These are phyloP conservation scores for Stratiomys singularior DNA, from an alignment of 2,888 invertebrate genomes.

Conservation along the genomic window DNA sequence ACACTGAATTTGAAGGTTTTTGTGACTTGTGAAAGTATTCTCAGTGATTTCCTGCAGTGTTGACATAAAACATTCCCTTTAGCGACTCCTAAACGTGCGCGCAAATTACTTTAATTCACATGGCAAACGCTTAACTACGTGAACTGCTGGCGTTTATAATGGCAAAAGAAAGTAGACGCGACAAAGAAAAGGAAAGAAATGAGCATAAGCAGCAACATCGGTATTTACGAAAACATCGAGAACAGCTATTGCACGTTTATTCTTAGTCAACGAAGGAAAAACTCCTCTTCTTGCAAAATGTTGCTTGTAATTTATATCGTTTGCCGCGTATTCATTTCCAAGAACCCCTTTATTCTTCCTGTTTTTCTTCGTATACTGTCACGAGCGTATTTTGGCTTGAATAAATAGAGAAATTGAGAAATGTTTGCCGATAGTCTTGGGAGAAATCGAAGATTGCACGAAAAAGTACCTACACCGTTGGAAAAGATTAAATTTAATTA, in stretches of 20 bases:
- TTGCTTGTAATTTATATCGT: slow-evolving; percentile 15
- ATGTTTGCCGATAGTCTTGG: no score
- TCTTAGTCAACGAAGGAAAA: background rate
- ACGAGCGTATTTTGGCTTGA: no score
- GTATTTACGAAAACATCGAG: background rate
- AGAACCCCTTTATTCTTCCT: background rate
- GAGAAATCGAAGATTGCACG: no score
- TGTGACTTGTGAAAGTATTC: background rate
- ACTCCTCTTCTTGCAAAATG: background rate
- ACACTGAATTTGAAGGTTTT: background rate
- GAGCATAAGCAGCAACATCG: background rate
- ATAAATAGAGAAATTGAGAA: no score
- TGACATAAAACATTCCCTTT: background rate
- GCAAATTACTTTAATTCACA: slow-evolving; percentile 35
- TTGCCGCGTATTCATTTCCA: background rate
- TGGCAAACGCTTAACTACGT: background rate
- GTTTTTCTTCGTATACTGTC: background rate
- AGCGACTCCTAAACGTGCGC: slow-evolving; percentile 18
- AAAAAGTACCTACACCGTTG: no score
- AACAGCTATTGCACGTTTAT: background rate
- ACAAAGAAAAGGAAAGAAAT: background rate
- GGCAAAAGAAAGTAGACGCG: background rate
- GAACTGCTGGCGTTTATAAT: slow-evolving; percentile 26
- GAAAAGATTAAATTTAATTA: no score
- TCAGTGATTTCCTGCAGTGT: background rate